These are phyloP conservation scores for Paramuricea clavata DNA, from an alignment of 92 coral and sea anemone genomes.

Conservation along the genomic window DNA sequence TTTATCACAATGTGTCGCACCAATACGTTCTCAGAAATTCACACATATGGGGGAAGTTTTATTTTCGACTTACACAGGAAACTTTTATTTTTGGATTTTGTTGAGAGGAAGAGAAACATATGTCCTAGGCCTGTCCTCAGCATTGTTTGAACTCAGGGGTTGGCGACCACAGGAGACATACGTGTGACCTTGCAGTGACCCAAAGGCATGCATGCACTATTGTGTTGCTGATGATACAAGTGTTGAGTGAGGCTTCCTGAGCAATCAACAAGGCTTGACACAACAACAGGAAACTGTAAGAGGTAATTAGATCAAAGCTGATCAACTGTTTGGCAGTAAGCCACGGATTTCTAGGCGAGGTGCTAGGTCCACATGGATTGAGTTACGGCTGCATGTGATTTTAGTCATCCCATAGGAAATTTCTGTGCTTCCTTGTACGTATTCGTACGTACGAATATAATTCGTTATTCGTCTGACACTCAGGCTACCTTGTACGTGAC, in stretches of 20 bases:
- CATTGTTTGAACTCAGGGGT: background rate
- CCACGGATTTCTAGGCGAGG: background rate
- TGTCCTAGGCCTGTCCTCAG: no score
- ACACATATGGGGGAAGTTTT: no score
- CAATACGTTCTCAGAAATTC: no score
- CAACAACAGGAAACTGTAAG: slow-evolving; percentile 30
- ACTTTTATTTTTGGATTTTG: no score
- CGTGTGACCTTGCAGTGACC: slow-evolving; percentile 19
- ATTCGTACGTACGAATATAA: no score
- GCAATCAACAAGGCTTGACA: slow-evolving; percentile 26
- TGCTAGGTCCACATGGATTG: background rate
- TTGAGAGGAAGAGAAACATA: no score
- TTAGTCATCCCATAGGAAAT: no score
- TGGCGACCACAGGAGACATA: slow-evolving; percentile 7
- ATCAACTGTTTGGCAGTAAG: background rate
- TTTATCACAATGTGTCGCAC: no score
- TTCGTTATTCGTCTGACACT: no score
- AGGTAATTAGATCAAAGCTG: background rate
- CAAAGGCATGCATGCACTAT: slow-evolving; percentile 5
- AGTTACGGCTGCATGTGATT: background rate
- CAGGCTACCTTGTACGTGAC: no score
- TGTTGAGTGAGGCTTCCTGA: slow-evolving; percentile 20
- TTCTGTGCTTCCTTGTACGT: no score
- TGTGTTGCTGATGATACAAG: slow-evolving; percentile 9
- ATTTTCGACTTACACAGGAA: no score